Evolutionary conservation across 2,888 invertebrate species (phyloP), one percentile per base, ranked within the genome.

Genomic region (Sinopyrophorus schimmeli): DNA sequence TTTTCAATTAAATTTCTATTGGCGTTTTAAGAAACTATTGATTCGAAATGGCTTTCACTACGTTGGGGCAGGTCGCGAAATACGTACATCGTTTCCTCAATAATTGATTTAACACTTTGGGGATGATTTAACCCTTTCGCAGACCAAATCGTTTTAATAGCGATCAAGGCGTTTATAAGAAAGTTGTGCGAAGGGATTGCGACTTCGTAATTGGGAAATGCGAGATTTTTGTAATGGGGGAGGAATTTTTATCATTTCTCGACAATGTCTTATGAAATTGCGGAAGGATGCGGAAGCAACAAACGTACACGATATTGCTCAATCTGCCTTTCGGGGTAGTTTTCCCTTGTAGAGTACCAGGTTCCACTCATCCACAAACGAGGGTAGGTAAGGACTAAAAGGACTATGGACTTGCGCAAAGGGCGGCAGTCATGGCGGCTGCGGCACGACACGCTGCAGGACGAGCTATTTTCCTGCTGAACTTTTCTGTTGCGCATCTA

Each of bases 401-500:
- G 74, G 75, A 69, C 74, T 55, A 75, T 73, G 76, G 76, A 76
- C 77, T 76, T 77, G 77, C 77, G 76, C 75, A 72, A 71, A 72
- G 70, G 37, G 73, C 71, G 68, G 67, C 70, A 74, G 78, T 77
- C 74, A 78, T 78, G 79, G 77, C 78, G 75, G 74, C 70, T 71
- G 69, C 74, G 76, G 77, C 74, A 77, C 77, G 74, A 76, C 75
- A 76, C 74, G 74, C 75, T 75, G 74, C 76, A 72, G 75, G 74
- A 75, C 75, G 75, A 76, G 76, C 73, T 59, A 43, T 51, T 55
- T 53, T 41, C 31, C 47, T 38, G 49, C 51, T 28, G 47, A 21
- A 44, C 40, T 52, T 51, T 38, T 28, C 40, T 49, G 47, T 30
- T 47, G 39, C 38, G 37, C 38, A 47, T 43, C 18, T 21, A 18